phyloP scores from a whole-genome alignment of 2,113 vertebrate genomes.

The Psephotus haematonotus region DNA sequence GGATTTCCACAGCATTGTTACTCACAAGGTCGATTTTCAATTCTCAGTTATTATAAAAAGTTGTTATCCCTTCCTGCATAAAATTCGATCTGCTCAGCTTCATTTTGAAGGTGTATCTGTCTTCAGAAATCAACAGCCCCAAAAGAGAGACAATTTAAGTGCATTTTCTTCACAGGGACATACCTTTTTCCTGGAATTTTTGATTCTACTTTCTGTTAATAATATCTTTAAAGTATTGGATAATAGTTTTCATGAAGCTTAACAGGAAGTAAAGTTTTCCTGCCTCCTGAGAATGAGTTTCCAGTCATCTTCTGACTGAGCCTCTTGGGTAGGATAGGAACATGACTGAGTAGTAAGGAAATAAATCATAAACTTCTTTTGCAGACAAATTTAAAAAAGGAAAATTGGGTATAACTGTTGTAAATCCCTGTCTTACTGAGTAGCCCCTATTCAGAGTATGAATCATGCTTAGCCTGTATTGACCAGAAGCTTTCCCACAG shows the following conservation, averaged over 20 bases:
- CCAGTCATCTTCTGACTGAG: background rate
- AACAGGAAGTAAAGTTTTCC: background rate
- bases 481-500: background rate
- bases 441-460: background rate
- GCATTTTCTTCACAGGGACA: background rate
- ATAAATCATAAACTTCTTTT: background rate
- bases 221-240: background rate
- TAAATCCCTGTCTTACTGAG: background rate
- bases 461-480: background rate
- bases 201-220: background rate
- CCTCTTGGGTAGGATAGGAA: background rate
- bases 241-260: background rate
- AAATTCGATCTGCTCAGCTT: slow-evolving; percentile 8
- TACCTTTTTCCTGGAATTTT: background rate
- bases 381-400: background rate
- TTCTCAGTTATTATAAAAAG: slow-evolving; percentile 5
- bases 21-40: background rate
- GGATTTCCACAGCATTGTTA: background rate
- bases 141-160: background rate
- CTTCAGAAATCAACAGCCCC: background rate
- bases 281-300: background rate
- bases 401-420: background rate
- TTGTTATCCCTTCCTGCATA: background rate
- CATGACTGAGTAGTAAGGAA: background rate
- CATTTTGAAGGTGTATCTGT: background rate